Evolutionary conservation across 2,888 invertebrate genomes (phyloP).

Genomic region (Lasioglossum lativentre): DNA sequence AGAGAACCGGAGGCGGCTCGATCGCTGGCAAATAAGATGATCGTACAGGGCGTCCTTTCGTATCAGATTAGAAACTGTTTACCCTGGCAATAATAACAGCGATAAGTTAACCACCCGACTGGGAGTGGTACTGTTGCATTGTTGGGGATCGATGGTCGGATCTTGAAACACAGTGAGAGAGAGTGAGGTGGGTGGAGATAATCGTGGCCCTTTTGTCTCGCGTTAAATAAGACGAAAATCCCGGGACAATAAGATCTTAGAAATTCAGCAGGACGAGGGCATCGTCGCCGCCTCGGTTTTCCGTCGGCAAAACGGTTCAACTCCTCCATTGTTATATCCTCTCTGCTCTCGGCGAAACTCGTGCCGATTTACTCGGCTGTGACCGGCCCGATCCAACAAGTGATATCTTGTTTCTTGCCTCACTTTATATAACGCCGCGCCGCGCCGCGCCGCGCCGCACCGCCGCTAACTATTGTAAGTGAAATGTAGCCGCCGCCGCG

Average conservation of each 20-base stretch:
- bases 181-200: background rate
- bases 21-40: slow-evolving; percentile 48
- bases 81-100: background rate
- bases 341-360: slow-evolving; percentile 33
- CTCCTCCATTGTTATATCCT: slow-evolving; percentile 53
- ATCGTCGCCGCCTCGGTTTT: slow-evolving; percentile 41
- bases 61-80: slow-evolving; percentile 39
- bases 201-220: slow-evolving; percentile 31
- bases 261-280: slow-evolving; percentile 39
- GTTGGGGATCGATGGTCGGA: background rate
- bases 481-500: slow-evolving; percentile 33
- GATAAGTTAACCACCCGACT: background rate
- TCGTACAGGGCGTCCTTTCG: background rate
- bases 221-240: slow-evolving; percentile 47
- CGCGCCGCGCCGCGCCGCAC: too few species aligned
- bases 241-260: slow-evolving; percentile 27
- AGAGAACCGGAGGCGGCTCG: slow-evolving; percentile 21
- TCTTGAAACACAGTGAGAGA: too few species aligned
- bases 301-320: slow-evolving; percentile 53
- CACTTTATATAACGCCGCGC: slow-evolving; percentile 42
- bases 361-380: slow-evolving; percentile 44
- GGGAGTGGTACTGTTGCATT: background rate
- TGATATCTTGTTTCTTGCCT: slow-evolving; percentile 59
- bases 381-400: slow-evolving; percentile 45
- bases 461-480: slow-evolving; percentile 27